Conservation (phyloP, 2,797 vertebrate species). For the Chelmon rostratus region DNA sequence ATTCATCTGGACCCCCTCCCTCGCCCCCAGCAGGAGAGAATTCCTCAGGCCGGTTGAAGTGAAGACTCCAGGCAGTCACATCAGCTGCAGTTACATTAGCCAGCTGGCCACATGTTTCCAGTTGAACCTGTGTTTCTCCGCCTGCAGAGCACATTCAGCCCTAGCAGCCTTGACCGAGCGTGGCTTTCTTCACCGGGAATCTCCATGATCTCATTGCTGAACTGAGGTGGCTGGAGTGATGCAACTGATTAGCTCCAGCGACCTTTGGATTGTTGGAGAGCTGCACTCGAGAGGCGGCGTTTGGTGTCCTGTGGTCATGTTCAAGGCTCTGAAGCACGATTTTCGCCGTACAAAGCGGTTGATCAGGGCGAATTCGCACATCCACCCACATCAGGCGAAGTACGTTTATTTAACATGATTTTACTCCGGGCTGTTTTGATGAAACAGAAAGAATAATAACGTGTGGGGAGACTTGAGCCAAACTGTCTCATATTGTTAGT, state of each 20-base stretch:
- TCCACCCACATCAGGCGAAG: constrained; percentile 28
- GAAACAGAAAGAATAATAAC: constrained; percentile 49
- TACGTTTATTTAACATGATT: constrained; percentile 43
- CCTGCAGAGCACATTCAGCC: constrained; percentile 15
- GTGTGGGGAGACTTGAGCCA: constrained; percentile 44
- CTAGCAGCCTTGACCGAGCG: constrained; percentile 23
- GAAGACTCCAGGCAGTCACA: constrained; percentile 28
- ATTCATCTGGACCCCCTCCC: constrained; percentile 34
- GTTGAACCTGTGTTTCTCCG: constrained; percentile 30
- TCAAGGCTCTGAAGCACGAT: constrained; percentile 19
- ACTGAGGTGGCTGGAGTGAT: constrained; percentile 34
- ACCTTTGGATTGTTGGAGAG: constrained; percentile 48
- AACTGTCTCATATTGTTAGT: constrained; percentile 54
- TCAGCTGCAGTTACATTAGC: constrained; percentile 51
- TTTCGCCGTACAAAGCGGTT: background rate
- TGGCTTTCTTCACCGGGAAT: constrained; percentile 47
- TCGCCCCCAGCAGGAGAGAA: constrained; percentile 26
- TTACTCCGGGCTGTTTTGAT: constrained; percentile 35
- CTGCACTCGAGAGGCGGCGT: constrained; percentile 1
- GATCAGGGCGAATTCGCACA: constrained; percentile 15
- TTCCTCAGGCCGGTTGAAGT: constrained; percentile 27
- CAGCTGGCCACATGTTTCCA: constrained; percentile 58
- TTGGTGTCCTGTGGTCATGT: constrained; percentile 13
- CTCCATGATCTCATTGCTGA: constrained; percentile 54
- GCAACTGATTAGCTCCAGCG: constrained; percentile 43